Evolutionary conservation across 2,888 invertebrate genomes (phyloP), one percentile per base, ranked within the genome.

Genomic region (Itoplectis maculator): DNA sequence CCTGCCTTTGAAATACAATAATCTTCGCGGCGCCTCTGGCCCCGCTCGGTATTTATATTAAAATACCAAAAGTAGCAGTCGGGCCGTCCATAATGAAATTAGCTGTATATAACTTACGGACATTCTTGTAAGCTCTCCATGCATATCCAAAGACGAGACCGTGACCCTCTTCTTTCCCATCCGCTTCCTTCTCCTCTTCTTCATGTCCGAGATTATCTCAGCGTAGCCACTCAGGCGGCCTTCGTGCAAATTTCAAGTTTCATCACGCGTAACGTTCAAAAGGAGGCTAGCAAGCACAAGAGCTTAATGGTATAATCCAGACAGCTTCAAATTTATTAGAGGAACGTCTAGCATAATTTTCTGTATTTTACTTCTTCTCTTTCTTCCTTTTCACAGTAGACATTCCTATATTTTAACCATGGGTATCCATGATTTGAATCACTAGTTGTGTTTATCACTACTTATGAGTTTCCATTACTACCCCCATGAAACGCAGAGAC

Each of bases 11-110:
- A 89, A 89, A 90, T 85, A 85, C 83, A 85, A 89, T 79, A 73
- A 81, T 76, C 66, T 68, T 84, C 83, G 37, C 63, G 72, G 81
- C 49, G 59, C 76, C 82, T 74, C 45, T 35, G 18, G 13, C 72
- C 77, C 83, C 76, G 83, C 77, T 68, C 18, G 85, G 88, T 87
- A 88, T 89, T 89, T 88, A 87, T 89, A 90, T 90, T 89, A 89
- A 89, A 90, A 81, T 61, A 72, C 66, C 76, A 40, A 81, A 59
- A 56, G 56, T 42, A 56, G 70, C 63, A 15, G 47, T 23, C 45
- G 15, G 15, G 47, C 29, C 13, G 49, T 59, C 23, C 23, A 72
- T 68, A 61, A 81, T 72, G 59, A 76, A 76, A 81, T 81, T 76
- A 72, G 69, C 49, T 56, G 59, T 72, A 65, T 61, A 18, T 47